A percentile compares a stretch with the other conserved stretches of the same genome.
Evolutionary conservation across 2,888 invertebrate species (phyloP).

Genomic region (Pristionchus fissidentatus): DNA sequence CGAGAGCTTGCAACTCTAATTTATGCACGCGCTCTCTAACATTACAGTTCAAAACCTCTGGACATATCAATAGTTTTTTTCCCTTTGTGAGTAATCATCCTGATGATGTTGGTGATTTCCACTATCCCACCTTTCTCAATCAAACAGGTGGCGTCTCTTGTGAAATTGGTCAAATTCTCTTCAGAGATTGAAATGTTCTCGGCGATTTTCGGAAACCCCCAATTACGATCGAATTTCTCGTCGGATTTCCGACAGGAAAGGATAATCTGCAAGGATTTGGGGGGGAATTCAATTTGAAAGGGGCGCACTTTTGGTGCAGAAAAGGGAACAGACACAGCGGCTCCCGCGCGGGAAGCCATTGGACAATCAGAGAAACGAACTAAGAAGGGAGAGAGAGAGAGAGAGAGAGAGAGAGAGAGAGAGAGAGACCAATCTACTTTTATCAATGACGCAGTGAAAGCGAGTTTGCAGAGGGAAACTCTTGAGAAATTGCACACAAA

Average conservation of each 20-base stretch:
- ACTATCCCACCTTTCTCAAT: no score
- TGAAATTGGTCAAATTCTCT: background rate
- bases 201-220: background rate
- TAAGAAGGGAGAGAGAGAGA: background rate
- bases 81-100: no score
- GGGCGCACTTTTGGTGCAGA: slow-evolving; percentile 22
- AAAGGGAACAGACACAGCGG: background rate
- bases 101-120: no score
- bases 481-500: slow-evolving; percentile 77
- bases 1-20: no score
- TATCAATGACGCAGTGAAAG: slow-evolving; percentile 1
- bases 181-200: background rate
- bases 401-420: slow-evolving; percentile 15
- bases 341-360: slow-evolving; percentile 13
- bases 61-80: no score
- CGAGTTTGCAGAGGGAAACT: background rate
- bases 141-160: no score
- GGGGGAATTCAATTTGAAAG: background rate
- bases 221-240: slow-evolving; percentile 1
- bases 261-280: background rate
- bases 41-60: no score
- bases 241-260: background rate
- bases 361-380: slow-evolving; percentile 4
- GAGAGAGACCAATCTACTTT: slow-evolving; percentile 15
- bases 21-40: no score